Evolutionary conservation across 2,113 vertebrate species (phyloP), one percentile per base, ranked within the genome.

Genomic region (Hippocampus zosterae): DNA sequence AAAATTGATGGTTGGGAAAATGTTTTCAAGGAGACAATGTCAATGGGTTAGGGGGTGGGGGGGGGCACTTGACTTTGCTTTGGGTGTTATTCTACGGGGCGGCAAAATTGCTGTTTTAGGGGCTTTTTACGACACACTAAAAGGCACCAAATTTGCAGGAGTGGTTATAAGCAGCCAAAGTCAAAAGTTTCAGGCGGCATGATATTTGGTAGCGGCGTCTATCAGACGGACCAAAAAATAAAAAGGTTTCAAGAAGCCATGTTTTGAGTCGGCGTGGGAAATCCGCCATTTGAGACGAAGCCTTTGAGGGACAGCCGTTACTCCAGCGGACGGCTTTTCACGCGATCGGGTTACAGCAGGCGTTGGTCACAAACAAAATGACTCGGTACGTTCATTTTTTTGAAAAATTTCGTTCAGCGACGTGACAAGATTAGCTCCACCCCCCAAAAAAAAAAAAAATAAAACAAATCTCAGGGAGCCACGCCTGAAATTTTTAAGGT

Each of bases 201-300:
- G 3, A 2, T 5, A 53, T 53, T n/a, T 21, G 19, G 19, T n/a
- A 10, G 52, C 52, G 7, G 8, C n/a, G 4, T 8, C 52, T n/a
- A 21, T 53, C 21, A 27, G 55, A 27, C 12, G 3, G 13, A 56
- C 55, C 29, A 33, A 33, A 33, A 33, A 33, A 33, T 27, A 25
- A 57, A 55, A 41, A 59, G 6, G 48, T 50, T 18, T 50, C 3
- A 61, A n/a, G 65, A 21, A 19, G 6, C 1, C 48, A 18, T 65
- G 41, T 53, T 33, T 10, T 44, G 66, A 68, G 66, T 77, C 67
- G 70, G 70, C 57, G 69, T 21, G 63, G 55, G 12, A 15, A 25
- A 1, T 57, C 12, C 2, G 55, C 23, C 5, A 57, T 10, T 57
- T 57, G 15, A n/a, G 69, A 29, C 29, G 19, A 37, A 56, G 5